Evolutionary conservation across 2,888 invertebrate species (phyloP), one percentile per base, ranked within the genome.

Genomic region (Schizotus pectinicornis): DNA sequence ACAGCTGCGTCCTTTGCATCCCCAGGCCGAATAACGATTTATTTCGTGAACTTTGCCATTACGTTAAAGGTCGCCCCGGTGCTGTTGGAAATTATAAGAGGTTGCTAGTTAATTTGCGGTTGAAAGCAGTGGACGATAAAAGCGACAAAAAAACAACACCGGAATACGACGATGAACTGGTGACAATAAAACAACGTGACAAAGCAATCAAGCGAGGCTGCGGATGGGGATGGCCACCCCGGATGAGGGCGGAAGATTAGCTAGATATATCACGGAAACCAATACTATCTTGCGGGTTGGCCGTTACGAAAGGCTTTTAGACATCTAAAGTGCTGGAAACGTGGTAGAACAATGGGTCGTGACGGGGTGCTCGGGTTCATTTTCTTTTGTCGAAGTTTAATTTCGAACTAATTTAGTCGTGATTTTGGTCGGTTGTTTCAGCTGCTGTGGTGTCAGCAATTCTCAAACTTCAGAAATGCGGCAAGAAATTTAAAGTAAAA

Each of bases 131-230:
- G 5, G 22, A 5, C 5, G 22, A 22, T 22, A 22, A 22, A 22
- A 22, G 12, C n/a, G 52, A 61, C 49, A 52, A 38, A 56, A 62
- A 67, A 71, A 68, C 63, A 66, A 72, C 64, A 64, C 68, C 69
- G 67, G 67, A 69, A 65, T 67, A 67, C 66, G 63, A 70, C 66
- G 72, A 75, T 72, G 72, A 74, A 72, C 72, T 67, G 69, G 61
- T 74, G 74, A 77, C 77, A 76, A 77, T 78, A 76, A 77, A 77
- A 73, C 74, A 74, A 76, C 77, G 75, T 76, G 77, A 78, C 78
- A 72, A 78, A 77, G 78, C 77, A 78, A 77, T 77, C 77, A 77
- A 72, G 70, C 74, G 73, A 67, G 71, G 67, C 74, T 66, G 22
- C 5, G 71, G 64, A 59, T 65, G 62, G 71, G 72, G 69, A 52